Percentiles rank a stretch among this genome's conserved stretches.
Evolutionary conservation across 1,140 invertebrate genomes (phyloP).

Genomic region (Lasioglossum albipes): DNA sequence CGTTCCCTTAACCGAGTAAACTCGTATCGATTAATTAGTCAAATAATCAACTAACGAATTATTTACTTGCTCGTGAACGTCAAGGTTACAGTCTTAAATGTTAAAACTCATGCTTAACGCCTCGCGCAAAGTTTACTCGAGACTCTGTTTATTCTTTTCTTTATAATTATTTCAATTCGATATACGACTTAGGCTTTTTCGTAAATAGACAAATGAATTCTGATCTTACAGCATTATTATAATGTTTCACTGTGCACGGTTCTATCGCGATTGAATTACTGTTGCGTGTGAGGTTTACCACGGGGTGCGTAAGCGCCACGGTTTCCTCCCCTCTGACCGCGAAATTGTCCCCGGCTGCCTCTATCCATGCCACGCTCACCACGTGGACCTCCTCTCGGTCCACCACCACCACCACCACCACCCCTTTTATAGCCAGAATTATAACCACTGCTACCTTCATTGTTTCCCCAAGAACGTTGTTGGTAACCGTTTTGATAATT

Average conservation of each 20-base stretch:
- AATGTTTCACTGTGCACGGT: slow-evolving; percentile 59
- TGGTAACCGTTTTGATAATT: slow-evolving; percentile 78
- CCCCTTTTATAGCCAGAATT: slow-evolving; percentile 71
- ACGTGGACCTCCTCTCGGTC: slow-evolving; percentile 61
- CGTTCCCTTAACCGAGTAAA: not conserved
- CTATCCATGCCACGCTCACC: slow-evolving; percentile 65
- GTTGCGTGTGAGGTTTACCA: slow-evolving; percentile 71
- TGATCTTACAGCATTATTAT: slow-evolving; percentile 56
- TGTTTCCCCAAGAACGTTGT: slow-evolving; percentile 72
- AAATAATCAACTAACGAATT: slow-evolving; percentile 1
- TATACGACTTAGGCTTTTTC: slow-evolving; percentile 67
- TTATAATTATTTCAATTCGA: not conserved
- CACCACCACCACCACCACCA: slow-evolving; percentile 45
- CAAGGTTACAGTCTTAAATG: slow-evolving; percentile 37
- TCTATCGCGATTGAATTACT: slow-evolving; percentile 62
- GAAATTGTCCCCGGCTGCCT: slow-evolving; percentile 70
- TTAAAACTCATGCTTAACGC: slow-evolving; percentile 39
- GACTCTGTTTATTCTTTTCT: slow-evolving; percentile 10
- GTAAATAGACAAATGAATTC: slow-evolving; percentile 68
- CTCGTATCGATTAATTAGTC: not conserved
- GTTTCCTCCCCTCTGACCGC: slow-evolving; percentile 69
- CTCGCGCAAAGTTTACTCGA: slow-evolving; percentile 8
- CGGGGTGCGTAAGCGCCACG: slow-evolving; percentile 72
- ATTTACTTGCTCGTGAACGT: slow-evolving; percentile 34
- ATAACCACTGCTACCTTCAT: slow-evolving; percentile 68